phyloP scores from a whole-genome alignment of 2,113 vertebrate species.

The Callipepla squamata region DNA sequence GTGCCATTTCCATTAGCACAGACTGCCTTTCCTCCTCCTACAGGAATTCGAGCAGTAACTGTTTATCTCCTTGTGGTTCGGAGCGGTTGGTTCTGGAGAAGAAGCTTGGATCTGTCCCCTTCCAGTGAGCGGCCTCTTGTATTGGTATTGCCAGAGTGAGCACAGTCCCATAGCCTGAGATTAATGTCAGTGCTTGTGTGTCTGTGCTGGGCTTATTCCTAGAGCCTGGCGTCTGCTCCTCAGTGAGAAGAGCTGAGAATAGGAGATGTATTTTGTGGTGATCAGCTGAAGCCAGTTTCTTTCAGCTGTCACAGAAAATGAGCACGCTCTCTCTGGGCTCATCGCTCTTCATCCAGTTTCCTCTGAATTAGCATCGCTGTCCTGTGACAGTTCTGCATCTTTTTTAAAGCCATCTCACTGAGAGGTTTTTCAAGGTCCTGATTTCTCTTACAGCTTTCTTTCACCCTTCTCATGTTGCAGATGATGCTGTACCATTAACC shows the following conservation, averaged over 20 bases:
- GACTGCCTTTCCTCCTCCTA: background rate
- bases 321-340: fast-evolving
- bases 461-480: background rate
- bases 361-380: background rate
- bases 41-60: background rate
- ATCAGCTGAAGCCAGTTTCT: background rate
- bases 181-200: fast-evolving
- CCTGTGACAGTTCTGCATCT: background rate
- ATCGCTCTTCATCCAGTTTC: background rate
- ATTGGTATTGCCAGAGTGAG: background rate
- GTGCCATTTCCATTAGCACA: background rate
- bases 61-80: background rate
- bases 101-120: background rate
- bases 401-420: background rate
- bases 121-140: background rate
- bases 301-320: background rate
- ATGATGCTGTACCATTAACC: background rate
- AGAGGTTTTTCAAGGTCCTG: background rate
- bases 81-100: background rate
- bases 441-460: background rate
- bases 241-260: background rate
- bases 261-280: background rate
- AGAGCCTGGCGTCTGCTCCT: background rate
- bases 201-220: background rate
- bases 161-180: background rate